phyloP scores from a whole-genome alignment of 2,113 vertebrate species.

The Pao palembangensis region DNA sequence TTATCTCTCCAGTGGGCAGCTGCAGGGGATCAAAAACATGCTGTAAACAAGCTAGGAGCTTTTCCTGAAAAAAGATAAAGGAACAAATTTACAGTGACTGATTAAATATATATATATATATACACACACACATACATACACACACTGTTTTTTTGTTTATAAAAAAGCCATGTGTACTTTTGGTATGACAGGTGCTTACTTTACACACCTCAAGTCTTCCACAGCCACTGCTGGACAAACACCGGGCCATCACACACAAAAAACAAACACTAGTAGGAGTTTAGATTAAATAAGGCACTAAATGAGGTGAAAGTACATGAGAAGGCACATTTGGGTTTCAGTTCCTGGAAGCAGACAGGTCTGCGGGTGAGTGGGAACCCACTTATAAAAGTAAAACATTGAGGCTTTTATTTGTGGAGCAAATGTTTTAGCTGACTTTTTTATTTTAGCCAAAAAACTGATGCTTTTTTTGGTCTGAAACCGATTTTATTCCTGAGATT shows the following conservation, averaged over 20 bases:
- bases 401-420: too few relatives aligned
- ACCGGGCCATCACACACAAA: not conserved
- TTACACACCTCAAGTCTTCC: too few relatives aligned
- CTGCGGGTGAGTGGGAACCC: conserved; percentile 41
- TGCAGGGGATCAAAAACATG: conserved; percentile 4
- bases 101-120: too few relatives aligned
- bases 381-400: too few relatives aligned
- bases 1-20: conserved; percentile 11
- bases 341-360: conserved; percentile 11
- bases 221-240: not conserved
- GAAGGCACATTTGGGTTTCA: conserved; percentile 13
- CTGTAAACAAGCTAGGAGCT: conserved; percentile 4
- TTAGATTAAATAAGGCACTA: conserved; percentile 14
- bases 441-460: too few relatives aligned
- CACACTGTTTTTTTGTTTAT: too few relatives aligned
- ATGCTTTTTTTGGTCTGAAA: too few relatives aligned
- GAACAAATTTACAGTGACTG: not conserved
- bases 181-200: too few relatives aligned
- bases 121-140: too few relatives aligned
- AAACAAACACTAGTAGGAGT: not conserved
- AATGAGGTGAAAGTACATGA: conserved; percentile 27
- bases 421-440: too few relatives aligned
- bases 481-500: too few relatives aligned
- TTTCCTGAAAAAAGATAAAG: conserved; percentile 1
- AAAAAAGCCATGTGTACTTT: too few relatives aligned